Conservation (phyloP, 2,888 invertebrate species). For the Hyposoter didymator region DNA sequence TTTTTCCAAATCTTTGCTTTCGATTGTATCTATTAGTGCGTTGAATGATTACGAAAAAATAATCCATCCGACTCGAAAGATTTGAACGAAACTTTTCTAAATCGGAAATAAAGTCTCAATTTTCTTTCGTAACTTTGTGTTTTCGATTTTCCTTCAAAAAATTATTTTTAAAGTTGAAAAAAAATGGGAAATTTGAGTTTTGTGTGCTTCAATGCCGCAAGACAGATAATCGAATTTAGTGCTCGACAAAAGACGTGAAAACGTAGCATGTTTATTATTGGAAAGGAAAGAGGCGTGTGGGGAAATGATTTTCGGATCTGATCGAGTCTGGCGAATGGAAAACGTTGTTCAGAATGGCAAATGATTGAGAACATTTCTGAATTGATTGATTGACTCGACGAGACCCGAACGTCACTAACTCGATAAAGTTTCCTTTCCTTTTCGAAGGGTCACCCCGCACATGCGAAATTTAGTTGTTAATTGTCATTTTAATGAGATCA, state of each 20-base stretch:
- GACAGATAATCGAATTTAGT: constrained; percentile 63
- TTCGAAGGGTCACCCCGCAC: constrained; percentile 38
- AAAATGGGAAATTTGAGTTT: neutral
- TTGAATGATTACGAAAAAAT: neutral
- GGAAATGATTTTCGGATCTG: constrained; percentile 62
- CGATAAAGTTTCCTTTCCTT: constrained; percentile 42
- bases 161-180: too few species aligned
- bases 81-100: too few species aligned
- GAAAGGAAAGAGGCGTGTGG: constrained; percentile 48
- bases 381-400: constrained; percentile 42
- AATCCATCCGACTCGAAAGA: neutral
- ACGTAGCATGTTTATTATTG: constrained; percentile 62
- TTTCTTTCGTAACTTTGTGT: too few species aligned
- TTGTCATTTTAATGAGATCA: constrained; percentile 48
- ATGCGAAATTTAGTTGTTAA: constrained; percentile 63
- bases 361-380: neutral
- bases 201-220: constrained; percentile 58
- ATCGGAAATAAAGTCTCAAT: too few species aligned
- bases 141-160: too few species aligned
- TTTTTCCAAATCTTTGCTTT: neutral
- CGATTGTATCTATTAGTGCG: neutral
- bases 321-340: constrained; percentile 33
- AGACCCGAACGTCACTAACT: constrained; percentile 57
- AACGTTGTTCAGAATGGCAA: neutral
- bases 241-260: constrained; percentile 62